A percentile compares a stretch with the other conserved stretches of the same genome.
phyloP scores from a whole-genome alignment of 2,888 invertebrate species.

The Iphiclides podalirius region DNA sequence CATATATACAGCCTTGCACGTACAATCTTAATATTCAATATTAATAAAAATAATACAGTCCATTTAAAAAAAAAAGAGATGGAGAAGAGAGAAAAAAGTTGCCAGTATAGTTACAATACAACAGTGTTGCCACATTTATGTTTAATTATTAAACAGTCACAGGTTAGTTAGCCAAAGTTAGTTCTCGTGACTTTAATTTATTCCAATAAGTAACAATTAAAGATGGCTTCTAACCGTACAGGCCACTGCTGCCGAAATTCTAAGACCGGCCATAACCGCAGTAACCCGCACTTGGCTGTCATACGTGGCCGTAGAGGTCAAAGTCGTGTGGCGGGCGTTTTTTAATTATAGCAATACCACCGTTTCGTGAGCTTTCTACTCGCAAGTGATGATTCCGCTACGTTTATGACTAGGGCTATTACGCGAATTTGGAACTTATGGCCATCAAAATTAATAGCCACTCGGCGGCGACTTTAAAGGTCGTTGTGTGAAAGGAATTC shows the following conservation, averaged over 20 bases:
- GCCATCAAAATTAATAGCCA: background rate
- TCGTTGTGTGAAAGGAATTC: background rate
- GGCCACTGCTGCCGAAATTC: slow-evolving; percentile 44
- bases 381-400: background rate
- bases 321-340: slow-evolving; percentile 55
- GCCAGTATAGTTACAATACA: too few species aligned
- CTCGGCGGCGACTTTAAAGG: background rate
- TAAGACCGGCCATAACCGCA: slow-evolving; percentile 41
- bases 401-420: background rate
- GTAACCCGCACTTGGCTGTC: slow-evolving; percentile 40
- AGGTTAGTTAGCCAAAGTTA: too few species aligned
- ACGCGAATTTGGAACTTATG: background rate
- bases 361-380: slow-evolving; percentile 33
- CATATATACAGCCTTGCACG: too few species aligned
- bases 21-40: too few species aligned
- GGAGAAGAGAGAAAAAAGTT: too few species aligned
- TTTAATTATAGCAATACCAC: slow-evolving; percentile 62
- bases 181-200: too few species aligned
- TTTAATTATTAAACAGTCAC: too few species aligned
- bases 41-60: too few species aligned
- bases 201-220: too few species aligned
- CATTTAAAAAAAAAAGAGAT: too few species aligned
- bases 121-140: too few species aligned
- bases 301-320: slow-evolving; percentile 39
- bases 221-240: slow-evolving; percentile 46